These are phyloP conservation scores for Botia almorhae DNA, from an alignment of 2,797 vertebrate species.

Conservation along the genomic window DNA sequence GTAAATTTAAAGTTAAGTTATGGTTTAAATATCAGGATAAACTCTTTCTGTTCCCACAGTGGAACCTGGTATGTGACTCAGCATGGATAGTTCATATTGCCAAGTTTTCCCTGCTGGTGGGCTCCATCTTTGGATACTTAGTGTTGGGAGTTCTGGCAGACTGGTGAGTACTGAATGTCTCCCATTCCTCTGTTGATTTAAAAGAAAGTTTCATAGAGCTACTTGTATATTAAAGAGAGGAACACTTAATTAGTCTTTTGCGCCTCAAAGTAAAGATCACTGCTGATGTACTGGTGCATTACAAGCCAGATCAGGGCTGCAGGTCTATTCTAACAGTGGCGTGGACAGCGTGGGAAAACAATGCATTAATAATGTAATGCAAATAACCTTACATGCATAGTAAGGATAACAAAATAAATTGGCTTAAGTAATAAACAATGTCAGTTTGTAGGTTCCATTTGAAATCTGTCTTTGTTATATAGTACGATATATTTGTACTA, in stretches of 20 bases:
- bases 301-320: too few species aligned
- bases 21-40: not conserved
- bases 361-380: too few species aligned
- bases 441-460: too few species aligned
- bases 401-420: too few species aligned
- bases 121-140: slow-evolving; percentile 96
- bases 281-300: too few species aligned
- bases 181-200: not conserved
- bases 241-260: not conserved
- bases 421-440: too few species aligned
- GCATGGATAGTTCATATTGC: slow-evolving; percentile 97
- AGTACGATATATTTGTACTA: not conserved
- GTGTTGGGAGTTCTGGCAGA: slow-evolving; percentile 95
- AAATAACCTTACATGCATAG: too few species aligned
- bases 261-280: not conserved
- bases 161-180: slow-evolving; percentile 83
- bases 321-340: too few species aligned
- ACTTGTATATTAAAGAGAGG: not conserved
- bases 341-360: too few species aligned
- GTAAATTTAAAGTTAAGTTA: too few species aligned
- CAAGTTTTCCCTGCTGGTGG: slow-evolving; percentile 95
- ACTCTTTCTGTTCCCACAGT: slow-evolving; percentile 78
- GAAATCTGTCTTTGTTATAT: too few species aligned
- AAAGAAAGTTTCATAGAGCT: not conserved
- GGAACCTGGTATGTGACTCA: slow-evolving; percentile 93